phyloP scores from a whole-genome alignment of 2,888 invertebrate species.

The Diplazon laetatorius region DNA sequence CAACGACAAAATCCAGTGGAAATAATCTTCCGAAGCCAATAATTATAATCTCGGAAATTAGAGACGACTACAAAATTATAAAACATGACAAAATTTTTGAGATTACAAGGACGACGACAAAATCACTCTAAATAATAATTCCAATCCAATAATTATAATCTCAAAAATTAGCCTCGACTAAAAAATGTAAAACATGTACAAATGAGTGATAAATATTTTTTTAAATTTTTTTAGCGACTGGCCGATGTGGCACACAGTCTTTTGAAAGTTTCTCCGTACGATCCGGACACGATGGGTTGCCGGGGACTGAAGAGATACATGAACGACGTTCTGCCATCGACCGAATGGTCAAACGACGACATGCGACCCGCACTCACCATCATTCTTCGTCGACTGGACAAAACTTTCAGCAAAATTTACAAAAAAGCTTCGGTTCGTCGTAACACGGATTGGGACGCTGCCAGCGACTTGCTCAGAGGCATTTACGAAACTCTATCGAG shows the following conservation, averaged over 20 bases:
- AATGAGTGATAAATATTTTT: too few relatives aligned
- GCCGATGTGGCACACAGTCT: conserved; percentile 98
- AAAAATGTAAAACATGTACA: too few relatives aligned
- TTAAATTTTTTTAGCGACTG: conserved; percentile 87
- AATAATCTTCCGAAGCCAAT: too few relatives aligned
- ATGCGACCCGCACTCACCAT: conserved; percentile 95
- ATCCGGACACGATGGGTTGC: conserved; percentile 98
- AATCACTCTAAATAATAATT: too few relatives aligned
- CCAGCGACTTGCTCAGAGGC: conserved; percentile 95
- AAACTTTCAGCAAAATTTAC: conserved; percentile 98
- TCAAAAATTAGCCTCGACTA: too few relatives aligned
- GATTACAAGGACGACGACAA: too few relatives aligned
- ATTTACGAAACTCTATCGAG: conserved; percentile 96
- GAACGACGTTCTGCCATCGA: conserved; percentile 95
- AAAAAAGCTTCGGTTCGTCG: conserved; percentile 96
- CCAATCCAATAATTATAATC: too few relatives aligned
- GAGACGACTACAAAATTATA: too few relatives aligned
- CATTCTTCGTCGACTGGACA: conserved; percentile 95
- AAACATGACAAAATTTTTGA: too few relatives aligned
- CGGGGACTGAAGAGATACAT: conserved; percentile 96
- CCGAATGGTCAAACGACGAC: conserved; percentile 97
- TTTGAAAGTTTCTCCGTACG: conserved; percentile 98
- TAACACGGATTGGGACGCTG: conserved; percentile 98
- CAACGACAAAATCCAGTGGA: too few relatives aligned
- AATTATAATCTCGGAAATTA: too few relatives aligned